Base-by-base conservation (phyloP, 2,888 invertebrate species). In the Platycnemis pennipes region DNA sequence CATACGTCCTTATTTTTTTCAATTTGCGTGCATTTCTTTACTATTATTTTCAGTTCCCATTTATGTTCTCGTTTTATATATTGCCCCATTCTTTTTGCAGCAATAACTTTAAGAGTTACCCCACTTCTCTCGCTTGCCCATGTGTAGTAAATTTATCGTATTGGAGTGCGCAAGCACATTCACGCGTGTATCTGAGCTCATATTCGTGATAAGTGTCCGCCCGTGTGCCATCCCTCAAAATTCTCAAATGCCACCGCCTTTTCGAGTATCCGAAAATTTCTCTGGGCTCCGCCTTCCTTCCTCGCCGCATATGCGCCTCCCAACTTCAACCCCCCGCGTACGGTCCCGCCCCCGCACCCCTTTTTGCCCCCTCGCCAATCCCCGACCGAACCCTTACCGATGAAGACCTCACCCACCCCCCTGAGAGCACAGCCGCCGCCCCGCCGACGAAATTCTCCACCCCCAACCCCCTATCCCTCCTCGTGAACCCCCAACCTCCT, bases 251-350 rank as follows among this genome's bases (percentile, higher is more conserved):
- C 69, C 69, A 13, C 13, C 77, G 37, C 77, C 77, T 77, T 16
- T 77, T 77, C 77, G 77, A 11, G 77, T 16, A 77, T 77, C 37
- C 31, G 37, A 77, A 77, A 77, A 77, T 77, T 77, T 77, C 77
- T 77, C 77, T 37, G 31, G 77, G 77, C 37, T 11, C 31, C n/a
- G 11, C 77, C n/a, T 13, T 37, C n/a, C 77, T n/a, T 16, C 37
- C 77, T 8, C 49, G 19, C 49, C 49, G 49, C 19, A 49, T 49
- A 11, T 19, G 19, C 49, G 49, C 49, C 49, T 49, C 11, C 49
- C n/a, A 19, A 49, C 49, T 49, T 49, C 49, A 49, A 49, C 31
- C 31, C 31, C 16, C 37, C 31, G 31, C 37, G 77, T 37, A 77
- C n/a, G 26, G 63, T 22, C 63, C 26, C 63, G 26, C 26, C 44